phyloP scores from a whole-genome alignment of 2,797 vertebrate genomes.

The Austrolebias charrua region DNA sequence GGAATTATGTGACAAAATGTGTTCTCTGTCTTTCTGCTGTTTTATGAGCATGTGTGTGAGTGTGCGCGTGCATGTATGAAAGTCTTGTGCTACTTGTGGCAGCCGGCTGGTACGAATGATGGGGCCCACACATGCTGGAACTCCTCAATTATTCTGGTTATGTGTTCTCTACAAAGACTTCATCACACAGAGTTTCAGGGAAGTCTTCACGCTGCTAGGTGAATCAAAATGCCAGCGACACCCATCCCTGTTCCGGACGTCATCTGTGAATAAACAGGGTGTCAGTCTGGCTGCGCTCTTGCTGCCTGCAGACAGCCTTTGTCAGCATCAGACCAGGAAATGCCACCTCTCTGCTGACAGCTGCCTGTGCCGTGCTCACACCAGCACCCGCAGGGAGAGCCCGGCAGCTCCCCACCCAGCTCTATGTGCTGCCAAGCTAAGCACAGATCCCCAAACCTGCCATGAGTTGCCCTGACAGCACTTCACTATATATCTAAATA shows the following conservation, averaged over 20 bases:
- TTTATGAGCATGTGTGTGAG: constrained; percentile 17
- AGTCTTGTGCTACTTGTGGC: constrained; percentile 44
- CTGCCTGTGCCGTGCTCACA: constrained; percentile 87
- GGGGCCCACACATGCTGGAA: constrained; percentile 69
- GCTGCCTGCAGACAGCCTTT: constrained; percentile 92
- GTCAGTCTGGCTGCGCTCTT: constrained; percentile 92
- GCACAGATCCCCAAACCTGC: constrained; percentile 65
- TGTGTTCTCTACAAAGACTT: constrained; percentile 84
- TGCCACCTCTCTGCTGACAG: constrained; percentile 94
- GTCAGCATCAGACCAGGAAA: constrained; percentile 92
- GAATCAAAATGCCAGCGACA: constrained; percentile 91
- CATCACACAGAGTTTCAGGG: constrained; percentile 81
- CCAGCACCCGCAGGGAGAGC: constrained; percentile 68
- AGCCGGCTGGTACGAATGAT: constrained; percentile 56
- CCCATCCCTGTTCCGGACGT: constrained; percentile 87
- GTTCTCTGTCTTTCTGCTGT: constrained; percentile 27
- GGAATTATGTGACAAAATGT: constrained; percentile 55
- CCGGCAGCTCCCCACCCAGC: constrained; percentile 85
- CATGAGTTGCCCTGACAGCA: constrained; percentile 56
- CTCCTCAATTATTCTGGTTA: constrained; percentile 83
- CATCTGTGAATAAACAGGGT: constrained; percentile 95
- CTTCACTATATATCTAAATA: constrained; percentile 75
- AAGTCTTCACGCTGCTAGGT: constrained; percentile 82
- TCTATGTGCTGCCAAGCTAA: constrained; percentile 64
- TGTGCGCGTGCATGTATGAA: constrained; percentile 19